These are phyloP conservation scores for Lasioglossum calceatum DNA, from an alignment of 2,888 invertebrate species.

Conservation along the genomic window DNA sequence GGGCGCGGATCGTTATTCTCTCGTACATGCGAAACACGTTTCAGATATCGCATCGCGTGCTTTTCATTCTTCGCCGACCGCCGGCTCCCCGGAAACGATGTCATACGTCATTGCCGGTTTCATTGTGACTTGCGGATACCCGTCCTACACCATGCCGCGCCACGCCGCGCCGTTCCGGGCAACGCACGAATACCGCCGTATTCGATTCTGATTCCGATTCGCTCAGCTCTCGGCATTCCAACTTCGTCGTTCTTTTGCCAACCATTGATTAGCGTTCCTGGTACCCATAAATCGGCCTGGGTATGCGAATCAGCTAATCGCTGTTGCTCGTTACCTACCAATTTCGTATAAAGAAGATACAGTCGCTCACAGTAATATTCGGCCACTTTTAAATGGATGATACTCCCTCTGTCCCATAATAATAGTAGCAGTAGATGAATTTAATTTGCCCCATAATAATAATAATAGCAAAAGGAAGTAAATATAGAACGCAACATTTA, in stretches of 20 bases:
- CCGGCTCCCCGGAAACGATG: conserved; percentile 57
- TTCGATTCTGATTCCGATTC: conserved; percentile 47
- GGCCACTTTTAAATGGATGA: no score
- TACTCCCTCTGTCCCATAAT: no score
- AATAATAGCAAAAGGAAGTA: no score
- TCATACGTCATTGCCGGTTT: conserved; percentile 74
- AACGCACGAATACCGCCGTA: conserved; percentile 59
- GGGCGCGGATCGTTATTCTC: conserved; percentile 74
- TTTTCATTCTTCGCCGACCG: conserved; percentile 72
- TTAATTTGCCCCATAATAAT: no score
- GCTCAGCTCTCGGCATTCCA: conserved; percentile 63
- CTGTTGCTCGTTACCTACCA: background rate
- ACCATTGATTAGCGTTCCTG: conserved; percentile 56
- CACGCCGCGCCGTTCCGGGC: conserved; percentile 30
- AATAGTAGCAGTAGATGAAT: no score
- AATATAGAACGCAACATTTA: no score
- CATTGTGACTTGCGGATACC: conserved; percentile 68
- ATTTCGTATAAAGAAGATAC: background rate
- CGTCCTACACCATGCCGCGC: conserved; percentile 29
- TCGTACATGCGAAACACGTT: conserved; percentile 72
- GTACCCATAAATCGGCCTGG: conserved; percentile 57
- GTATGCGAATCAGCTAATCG: conserved; percentile 47
- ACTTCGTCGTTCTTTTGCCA: conserved; percentile 65
- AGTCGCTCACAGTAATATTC: no score
- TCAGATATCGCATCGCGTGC: conserved; percentile 75